Evolutionary conservation across 1,140 invertebrate genomes (phyloP).

Genomic region (Bombus breviceps): DNA sequence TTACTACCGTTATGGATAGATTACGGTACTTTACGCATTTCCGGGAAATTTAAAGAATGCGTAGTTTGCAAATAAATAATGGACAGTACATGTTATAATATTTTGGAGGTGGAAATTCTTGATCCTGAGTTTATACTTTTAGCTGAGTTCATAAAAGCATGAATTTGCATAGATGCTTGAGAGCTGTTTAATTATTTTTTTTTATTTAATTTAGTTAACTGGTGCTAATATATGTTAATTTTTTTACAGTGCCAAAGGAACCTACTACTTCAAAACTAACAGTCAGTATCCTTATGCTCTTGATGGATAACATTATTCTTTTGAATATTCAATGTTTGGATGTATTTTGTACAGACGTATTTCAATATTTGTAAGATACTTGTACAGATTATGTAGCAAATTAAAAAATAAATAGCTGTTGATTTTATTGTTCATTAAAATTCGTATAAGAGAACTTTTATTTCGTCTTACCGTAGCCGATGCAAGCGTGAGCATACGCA

Average conservation of each 20-base stretch:
- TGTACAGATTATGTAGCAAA: rapidly evolving
- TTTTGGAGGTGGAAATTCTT: too few species aligned
- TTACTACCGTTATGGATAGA: not conserved
- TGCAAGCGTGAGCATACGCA: conserved; percentile 99
- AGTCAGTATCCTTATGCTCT: conserved; percentile 36
- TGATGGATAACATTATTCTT: not conserved
- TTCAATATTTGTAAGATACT: not conserved
- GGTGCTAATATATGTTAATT: not conserved
- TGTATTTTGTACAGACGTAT: not conserved
- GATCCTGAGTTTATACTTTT: not conserved
- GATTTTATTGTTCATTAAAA: not conserved
- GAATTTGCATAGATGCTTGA: too few species aligned
- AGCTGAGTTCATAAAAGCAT: too few species aligned
- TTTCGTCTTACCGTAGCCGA: conserved; percentile 91
- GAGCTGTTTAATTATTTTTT: not conserved
- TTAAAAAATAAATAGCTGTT: not conserved
- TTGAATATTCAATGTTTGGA: too few species aligned
- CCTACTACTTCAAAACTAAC: conserved; percentile 32
- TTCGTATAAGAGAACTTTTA: not conserved
- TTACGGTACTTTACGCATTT: rapidly evolving
- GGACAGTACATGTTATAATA: too few species aligned
- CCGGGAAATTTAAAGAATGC: not conserved
- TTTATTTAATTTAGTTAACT: not conserved
- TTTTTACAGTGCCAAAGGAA: conserved; percentile 30
- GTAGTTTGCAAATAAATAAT: rapidly evolving